Base-by-base conservation (phyloP, 2,797 vertebrate species). In the Lacerta bilineata region DNA sequence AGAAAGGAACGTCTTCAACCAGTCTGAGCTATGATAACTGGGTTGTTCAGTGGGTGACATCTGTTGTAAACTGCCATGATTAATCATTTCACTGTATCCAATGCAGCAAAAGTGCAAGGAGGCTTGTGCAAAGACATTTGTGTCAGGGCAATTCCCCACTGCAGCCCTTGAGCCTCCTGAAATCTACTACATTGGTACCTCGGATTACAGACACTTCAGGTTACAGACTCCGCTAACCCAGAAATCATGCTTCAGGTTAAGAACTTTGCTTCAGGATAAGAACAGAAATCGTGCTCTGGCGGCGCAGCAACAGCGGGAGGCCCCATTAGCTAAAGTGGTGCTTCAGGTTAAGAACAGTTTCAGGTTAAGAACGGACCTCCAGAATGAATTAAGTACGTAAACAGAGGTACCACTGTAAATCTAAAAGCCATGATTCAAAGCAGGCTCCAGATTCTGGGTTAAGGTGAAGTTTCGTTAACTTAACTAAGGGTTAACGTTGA, bases 31-130 rank as follows among this genome's bases (percentile, higher is more conserved):
- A n/a, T 1, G 18, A 46, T 88, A 64, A 75, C 87, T 90, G 85
- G 1, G 17, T 55, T 85, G 87, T 92, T 74, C 78, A 66, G 3
- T 66, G 69, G 59, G 66, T 61, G 77, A 50, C 86, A 78, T 91
- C 88, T 41, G 84, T 2, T 85, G 9, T 1, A 84, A 75, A 61
- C 20, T 55, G 10, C 25, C n/a, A 39, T 36, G 41, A 50, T 84
- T 84, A 71, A 59, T 59, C 20, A 84, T 17, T 64, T 39, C 15
- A 11, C 25, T 74, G n/a, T 74, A 74, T 80, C 33, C 55, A 61
- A 25, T 39, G n/a, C n/a, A 61, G n/a, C 18, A 23, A 5, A 23
- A 61, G n/a, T 81, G 10, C 23, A 41, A 25, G 59, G 39, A 15
- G 50, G 50, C 50, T 55, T 55, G n/a, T 81, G 10, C 11, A 41